A percentile compares a stretch with the other conserved stretches of the same genome.
phyloP scores from a whole-genome alignment of 2,797 vertebrate genomes.

The Varecia variegata region DNA sequence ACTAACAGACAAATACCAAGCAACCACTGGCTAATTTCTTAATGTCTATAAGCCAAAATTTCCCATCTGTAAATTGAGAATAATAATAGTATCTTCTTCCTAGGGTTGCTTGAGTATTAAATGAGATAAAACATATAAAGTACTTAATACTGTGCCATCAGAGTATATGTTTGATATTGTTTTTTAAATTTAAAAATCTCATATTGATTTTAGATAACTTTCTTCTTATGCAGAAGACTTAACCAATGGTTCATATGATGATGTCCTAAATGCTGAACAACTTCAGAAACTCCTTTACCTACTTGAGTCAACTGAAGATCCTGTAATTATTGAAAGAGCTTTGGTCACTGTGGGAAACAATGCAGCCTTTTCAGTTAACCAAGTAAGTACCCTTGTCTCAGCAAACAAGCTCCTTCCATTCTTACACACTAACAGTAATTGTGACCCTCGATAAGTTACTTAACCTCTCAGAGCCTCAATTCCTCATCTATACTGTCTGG shows the following conservation, averaged over 20 bases:
- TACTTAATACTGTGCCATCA: not conserved
- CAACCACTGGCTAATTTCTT: not conserved
- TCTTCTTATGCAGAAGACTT: constrained; percentile 67
- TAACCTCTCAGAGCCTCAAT: not conserved
- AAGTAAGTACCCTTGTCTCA: constrained; percentile 85
- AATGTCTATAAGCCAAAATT: not conserved
- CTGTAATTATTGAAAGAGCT: constrained; percentile 87
- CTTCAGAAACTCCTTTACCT: constrained; percentile 91
- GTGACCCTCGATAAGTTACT: not conserved
- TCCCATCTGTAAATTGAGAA: not conserved
- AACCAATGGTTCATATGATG: constrained; percentile 81
- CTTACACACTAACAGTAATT: not conserved
- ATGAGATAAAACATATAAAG: not conserved
- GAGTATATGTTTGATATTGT: not conserved
- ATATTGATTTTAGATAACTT: constrained; percentile 28
- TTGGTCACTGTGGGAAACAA: constrained; percentile 93
- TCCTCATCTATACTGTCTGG: not conserved
- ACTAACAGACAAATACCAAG: not conserved
- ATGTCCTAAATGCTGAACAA: constrained; percentile 86
- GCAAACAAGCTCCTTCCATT: not conserved
- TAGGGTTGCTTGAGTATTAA: not conserved
- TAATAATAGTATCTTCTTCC: not conserved
- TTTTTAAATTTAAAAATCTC: not conserved
- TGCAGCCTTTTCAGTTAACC: constrained; percentile 95
- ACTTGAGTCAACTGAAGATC: constrained; percentile 86